Evolutionary conservation across 23 tunicate species (phyloP), one percentile per base, ranked within the genome.

Genomic region (Clavelina lepadiformis): DNA sequence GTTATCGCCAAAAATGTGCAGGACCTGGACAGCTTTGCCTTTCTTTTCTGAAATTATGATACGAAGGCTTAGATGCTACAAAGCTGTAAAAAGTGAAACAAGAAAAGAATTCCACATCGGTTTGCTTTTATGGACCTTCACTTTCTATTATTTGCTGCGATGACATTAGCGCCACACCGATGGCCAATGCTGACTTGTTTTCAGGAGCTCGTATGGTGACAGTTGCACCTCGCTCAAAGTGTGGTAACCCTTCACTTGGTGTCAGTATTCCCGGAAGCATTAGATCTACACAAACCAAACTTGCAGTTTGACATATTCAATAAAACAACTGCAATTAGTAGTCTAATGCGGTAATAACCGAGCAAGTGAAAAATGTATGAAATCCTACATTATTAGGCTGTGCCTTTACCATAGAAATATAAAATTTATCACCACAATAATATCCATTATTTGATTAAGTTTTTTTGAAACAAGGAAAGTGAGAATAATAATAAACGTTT

Each of bases 1-100:
- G 45, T 89, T 79, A 75, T 89, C 97, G 3, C 97, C 97, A 75
- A 89, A 89, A 5, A 78, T 66, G 63, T 89, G 97, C 15, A 81
- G 5, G 38, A 89, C 64, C 23, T 69, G 66, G 33, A 89, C 80
- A 52, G 84, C 97, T 75, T 89, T 89, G 11, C 97, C 97, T 21
- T 61, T 68, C 38, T 59, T 85, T 6, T 69, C 97, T 78, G 31
- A 46, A 5, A 63, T 20, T 11, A 59, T 26, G 8, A 25, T 5
- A 59, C n/a, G n/a, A n/a, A n/a, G n/a, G n/a, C n/a, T n/a, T n/a
- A n/a, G n/a, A n/a, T n/a, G n/a, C n/a, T n/a, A n/a, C n/a, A n/a
- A n/a, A n/a, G n/a, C n/a, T n/a, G n/a, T n/a, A n/a, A n/a, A n/a
- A n/a, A n/a, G n/a, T n/a, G n/a, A n/a, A n/a, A n/a, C n/a, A n/a